These are phyloP conservation scores for Trissolcus basalis DNA, from an alignment of 1,140 invertebrate species.

Conservation along the genomic window DNA sequence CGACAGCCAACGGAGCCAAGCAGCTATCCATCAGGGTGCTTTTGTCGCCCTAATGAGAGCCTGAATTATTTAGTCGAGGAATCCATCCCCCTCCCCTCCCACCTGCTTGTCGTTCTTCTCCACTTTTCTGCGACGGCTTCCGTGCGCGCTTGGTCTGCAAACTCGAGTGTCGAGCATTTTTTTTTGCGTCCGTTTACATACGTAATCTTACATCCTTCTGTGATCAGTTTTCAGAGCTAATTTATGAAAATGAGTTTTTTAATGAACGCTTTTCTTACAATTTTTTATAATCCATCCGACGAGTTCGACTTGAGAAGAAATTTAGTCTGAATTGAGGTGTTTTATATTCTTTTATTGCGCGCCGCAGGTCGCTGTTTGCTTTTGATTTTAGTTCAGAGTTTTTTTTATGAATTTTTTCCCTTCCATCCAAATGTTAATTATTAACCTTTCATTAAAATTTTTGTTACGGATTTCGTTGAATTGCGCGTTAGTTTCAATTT, in stretches of 20 bases:
- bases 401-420: conserved; percentile 11
- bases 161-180: conserved; percentile 51
- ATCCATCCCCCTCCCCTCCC: conserved; percentile 39
- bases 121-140: conserved; percentile 58
- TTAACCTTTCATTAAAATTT: too few relatives aligned
- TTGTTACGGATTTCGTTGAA: too few relatives aligned
- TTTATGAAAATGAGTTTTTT: conserved; percentile 60
- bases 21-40: conserved; percentile 77
- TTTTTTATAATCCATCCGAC: conserved; percentile 50
- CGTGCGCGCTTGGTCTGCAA: conserved; percentile 33
- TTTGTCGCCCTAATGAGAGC: conserved; percentile 78
- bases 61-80: conserved; percentile 76
- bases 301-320: conserved; percentile 16
- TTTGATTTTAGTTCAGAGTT: conserved; percentile 23
- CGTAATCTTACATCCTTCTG: conserved; percentile 52
- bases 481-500: too few relatives aligned
- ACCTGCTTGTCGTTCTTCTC: conserved; percentile 32
- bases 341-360: conserved; percentile 54
- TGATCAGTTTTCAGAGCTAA: conserved; percentile 50
- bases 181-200: conserved; percentile 54
- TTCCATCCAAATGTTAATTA: conserved; percentile 3
- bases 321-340: conserved; percentile 47
- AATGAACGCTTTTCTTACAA: conserved; percentile 51
- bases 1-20: conserved; percentile 69
- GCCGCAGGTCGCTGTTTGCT: conserved; percentile 23